phyloP scores from a whole-genome alignment of 2,113 vertebrate genomes.

The Puntigrus tetrazona region DNA sequence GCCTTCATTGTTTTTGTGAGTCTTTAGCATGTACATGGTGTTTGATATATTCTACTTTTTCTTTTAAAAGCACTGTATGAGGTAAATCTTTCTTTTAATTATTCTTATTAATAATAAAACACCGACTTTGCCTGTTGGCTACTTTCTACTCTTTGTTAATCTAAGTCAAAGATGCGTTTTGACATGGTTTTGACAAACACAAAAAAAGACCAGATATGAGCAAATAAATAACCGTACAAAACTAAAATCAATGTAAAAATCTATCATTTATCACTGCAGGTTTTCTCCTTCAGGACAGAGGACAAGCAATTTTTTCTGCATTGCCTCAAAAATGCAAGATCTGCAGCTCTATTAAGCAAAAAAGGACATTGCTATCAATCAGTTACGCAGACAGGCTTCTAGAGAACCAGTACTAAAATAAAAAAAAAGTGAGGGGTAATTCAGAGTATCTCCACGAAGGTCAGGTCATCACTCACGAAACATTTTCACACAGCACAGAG shows the following conservation, averaged over 20 bases:
- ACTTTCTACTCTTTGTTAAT: neutral
- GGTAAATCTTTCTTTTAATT: neutral
- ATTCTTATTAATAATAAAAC: neutral
- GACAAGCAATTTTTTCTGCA: slow-evolving; percentile 2
- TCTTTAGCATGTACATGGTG: neutral
- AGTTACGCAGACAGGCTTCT: slow-evolving; percentile 22
- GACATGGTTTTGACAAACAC: neutral
- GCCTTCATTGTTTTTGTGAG: neutral
- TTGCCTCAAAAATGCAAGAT: neutral
- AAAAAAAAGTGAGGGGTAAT: slow-evolving; percentile 27
- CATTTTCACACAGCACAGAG: neutral
- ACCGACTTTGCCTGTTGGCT: neutral
- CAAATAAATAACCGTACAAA: neutral
- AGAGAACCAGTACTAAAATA: slow-evolving; percentile 20
- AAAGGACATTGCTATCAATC: slow-evolving; percentile 34
- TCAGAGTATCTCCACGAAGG: neutral
- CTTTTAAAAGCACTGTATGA: neutral
- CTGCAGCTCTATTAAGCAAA: neutral
- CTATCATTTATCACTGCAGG: slow-evolving; percentile 2
- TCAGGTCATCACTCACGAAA: slow-evolving; percentile 17
- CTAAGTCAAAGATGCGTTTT: slow-evolving; percentile 1
- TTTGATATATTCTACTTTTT: neutral
- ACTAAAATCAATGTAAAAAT: neutral
- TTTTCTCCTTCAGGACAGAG: slow-evolving; percentile 16
- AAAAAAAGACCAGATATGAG: neutral